phyloP scores from a whole-genome alignment of 2,888 invertebrate genomes.

The Acanthosoma haemorrhoidale region DNA sequence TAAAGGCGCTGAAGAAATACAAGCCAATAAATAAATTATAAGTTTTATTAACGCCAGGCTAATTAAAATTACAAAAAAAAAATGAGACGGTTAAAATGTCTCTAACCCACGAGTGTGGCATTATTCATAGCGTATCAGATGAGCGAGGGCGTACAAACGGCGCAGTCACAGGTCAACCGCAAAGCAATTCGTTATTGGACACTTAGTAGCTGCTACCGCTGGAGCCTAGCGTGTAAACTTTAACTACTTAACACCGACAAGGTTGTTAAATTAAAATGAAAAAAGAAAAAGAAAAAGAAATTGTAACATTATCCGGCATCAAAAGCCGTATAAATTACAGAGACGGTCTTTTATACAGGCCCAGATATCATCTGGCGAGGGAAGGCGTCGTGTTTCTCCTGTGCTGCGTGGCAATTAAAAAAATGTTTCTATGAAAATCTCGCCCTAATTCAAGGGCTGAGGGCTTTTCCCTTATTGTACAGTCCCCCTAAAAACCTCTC shows the following conservation, averaged over 20 bases:
- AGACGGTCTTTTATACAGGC: background rate
- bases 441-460: background rate
- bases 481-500: no score
- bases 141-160: background rate
- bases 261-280: background rate
- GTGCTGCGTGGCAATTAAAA: background rate
- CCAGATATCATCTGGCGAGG: background rate
- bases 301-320: conserved; percentile 5
- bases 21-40: no score
- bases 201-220: no score
- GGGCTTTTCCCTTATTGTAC: conserved; percentile 2
- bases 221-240: background rate
- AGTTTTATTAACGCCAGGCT: no score
- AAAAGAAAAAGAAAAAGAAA: background rate
- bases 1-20: no score
- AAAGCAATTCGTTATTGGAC: background rate
- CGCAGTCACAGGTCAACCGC: background rate
- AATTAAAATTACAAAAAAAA: no score
- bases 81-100: no score
- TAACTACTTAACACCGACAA: background rate
- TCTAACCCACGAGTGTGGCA: background rate
- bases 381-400: background rate
- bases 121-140: background rate
- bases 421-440: background rate
- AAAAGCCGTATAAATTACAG: background rate